Conservation (phyloP, 2,797 vertebrate species). For the Sphaeramia orbicularis region DNA sequence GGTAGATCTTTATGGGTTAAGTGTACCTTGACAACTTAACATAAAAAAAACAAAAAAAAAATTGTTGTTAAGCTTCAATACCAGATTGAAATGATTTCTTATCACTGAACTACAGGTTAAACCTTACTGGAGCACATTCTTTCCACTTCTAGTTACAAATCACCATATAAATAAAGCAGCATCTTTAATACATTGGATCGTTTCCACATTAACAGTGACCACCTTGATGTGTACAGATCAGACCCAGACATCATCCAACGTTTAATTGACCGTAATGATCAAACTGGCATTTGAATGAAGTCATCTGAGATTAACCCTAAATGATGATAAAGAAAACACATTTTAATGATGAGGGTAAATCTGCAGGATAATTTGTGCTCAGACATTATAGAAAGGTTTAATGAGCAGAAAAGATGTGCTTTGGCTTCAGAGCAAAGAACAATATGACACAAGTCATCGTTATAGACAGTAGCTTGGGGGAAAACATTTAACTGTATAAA, state of each 20-base stretch:
- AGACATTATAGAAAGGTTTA: slow-evolving; percentile 10
- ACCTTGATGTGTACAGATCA: background rate
- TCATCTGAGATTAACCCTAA: slow-evolving; percentile 3
- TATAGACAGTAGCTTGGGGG: background rate
- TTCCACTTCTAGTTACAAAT: too few species aligned
- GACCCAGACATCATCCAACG: background rate
- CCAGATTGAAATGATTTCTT: too few species aligned
- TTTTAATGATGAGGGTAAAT: background rate
- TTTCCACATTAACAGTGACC: background rate
- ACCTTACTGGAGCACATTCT: too few species aligned
- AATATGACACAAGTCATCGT: too few species aligned
- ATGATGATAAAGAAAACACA: slow-evolving; percentile 2
- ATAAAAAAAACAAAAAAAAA: too few species aligned
- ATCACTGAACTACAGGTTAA: too few species aligned
- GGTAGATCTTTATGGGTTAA: too few species aligned
- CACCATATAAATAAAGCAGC: too few species aligned
- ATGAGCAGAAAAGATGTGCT: background rate
- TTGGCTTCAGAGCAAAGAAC: background rate
- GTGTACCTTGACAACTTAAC: too few species aligned
- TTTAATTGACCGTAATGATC: background rate
- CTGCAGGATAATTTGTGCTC: background rate
- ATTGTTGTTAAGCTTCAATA: too few species aligned
- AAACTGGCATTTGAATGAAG: slow-evolving; percentile 23
- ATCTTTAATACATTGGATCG: too few species aligned
- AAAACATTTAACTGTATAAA: background rate